Evolutionary conservation across 2,888 invertebrate species (phyloP), one percentile per base, ranked within the genome.

Genomic region (Nephrocerus scutellatus): DNA sequence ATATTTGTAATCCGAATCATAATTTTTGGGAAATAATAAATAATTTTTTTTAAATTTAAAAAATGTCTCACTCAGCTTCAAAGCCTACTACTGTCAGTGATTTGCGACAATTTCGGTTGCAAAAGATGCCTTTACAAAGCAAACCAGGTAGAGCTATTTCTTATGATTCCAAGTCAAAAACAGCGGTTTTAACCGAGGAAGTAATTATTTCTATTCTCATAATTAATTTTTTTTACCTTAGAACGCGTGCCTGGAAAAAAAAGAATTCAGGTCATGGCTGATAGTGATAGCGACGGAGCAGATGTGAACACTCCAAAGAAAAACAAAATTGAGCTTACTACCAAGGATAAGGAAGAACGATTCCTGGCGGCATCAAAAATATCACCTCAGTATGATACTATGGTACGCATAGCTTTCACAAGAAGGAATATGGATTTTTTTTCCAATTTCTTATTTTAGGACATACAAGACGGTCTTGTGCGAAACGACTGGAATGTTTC

Each of bases 381-480:
- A 34, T 57, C 60, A 18, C 61, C 66, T 8, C 50, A 63, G 6
- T 65, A 59, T 39, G 67, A 68, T 47, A 61, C 66, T 22, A 67
- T 68, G 68, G 67, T 67, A 54, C 47, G 55, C 45, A 20, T n/a
- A n/a, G n/a, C n/a, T n/a, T n/a, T n/a, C n/a, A n/a, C n/a, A n/a
- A n/a, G n/a, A n/a, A n/a, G n/a, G n/a, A 13, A 26, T 8, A 9
- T 13, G 2, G 16, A 28, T n/a, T n/a, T n/a, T n/a, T n/a, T n/a
- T n/a, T n/a, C n/a, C 20, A 23, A 18, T 39, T 34, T 16, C 22
- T 12, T 25, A 29, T 31, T 48, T n/a, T 26, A 66, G 70, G 65
- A 66, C 33, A 56, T 71, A 23, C 71, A 72, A 58, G 71, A 71
- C 47, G 57, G 66, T 1, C 48, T 72, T 32, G 60, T 70, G 8